Base-by-base conservation (phyloP, 2,888 invertebrate genomes). In the Notodonta ziczac region DNA sequence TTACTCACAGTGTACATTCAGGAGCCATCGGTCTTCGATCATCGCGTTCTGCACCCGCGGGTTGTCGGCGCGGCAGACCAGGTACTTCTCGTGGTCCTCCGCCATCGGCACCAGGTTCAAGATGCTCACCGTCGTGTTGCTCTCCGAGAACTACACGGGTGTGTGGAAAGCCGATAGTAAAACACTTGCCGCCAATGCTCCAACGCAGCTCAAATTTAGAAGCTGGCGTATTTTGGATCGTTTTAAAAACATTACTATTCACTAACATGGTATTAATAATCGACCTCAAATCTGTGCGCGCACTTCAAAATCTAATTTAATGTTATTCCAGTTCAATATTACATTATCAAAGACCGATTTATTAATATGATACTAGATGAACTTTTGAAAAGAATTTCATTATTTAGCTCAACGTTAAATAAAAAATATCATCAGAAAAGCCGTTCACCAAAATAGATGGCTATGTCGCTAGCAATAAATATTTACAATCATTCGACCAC, bases 21-120 rank as follows among this genome's bases (percentile, higher is more conserved):
- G 94, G 84, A 96, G 96, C 97, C 97, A 97, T 65, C 95, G 95
- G 80, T 97, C 97, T 88, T 97, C 97, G 72, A 97, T 94, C 50
- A 96, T 95, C 52, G 97, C 96, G 81, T 96, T 96, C 4, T 96
- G 95, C 77, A 98, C 96, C 77, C 95, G 94, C 60, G 96, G 94
- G 82, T 97, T 97, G 76, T 97, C 97, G 10, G 96, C 97, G 61
- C 96, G 95, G 87, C 98, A 98, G 58, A 96, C 95, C 73, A 98
- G 93, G 83, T 94, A 95, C 88, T 96, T 96, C 63, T 97, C 97
- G 75, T 97, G 96, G 88, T 98, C 97, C 80, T 97, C 97, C 53
- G 97, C 96, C 77, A 95, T 95, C 56, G 97, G 97, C 59, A 95
- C 94, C 85, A 97, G 96, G 65, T 96, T 96, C 73, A 98, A 90